Percentiles rank a stretch among this genome's conserved stretches.
These are phyloP conservation scores for Linnaemya vulpina DNA, from an alignment of 2,888 invertebrate genomes.

Conservation along the genomic window DNA sequence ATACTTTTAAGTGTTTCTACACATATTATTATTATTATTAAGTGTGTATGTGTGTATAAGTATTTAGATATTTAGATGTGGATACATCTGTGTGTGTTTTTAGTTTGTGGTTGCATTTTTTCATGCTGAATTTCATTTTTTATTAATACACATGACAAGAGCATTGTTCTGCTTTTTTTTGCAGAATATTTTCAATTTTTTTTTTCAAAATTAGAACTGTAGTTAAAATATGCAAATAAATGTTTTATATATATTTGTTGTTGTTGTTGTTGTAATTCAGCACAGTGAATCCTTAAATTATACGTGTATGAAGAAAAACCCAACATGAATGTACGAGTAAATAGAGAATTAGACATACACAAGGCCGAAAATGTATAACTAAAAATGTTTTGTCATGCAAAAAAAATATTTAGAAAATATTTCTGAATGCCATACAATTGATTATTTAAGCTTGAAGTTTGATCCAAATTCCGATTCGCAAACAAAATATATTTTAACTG, in stretches of 20 bases:
- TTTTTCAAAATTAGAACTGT: conserved; percentile 19
- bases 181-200: conserved; percentile 2
- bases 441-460: neutral
- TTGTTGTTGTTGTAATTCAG: neutral
- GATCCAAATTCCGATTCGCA: neutral
- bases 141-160: conserved; percentile 19
- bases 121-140: conserved; percentile 18
- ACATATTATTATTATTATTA: neutral
- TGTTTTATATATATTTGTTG: neutral
- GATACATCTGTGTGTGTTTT: neutral
- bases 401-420: neutral
- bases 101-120: neutral
- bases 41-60: neutral
- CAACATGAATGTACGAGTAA: neutral
- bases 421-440: neutral
- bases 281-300: conserved; percentile 23
- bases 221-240: conserved; percentile 50
- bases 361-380: neutral
- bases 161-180: conserved; percentile 16
- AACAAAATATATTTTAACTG: no score
- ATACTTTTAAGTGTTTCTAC: neutral
- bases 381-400: neutral
- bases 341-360: neutral
- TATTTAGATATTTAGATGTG: no score
- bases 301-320: conserved; percentile 23